These are phyloP conservation scores for Prionailurus viverrinus DNA, from an alignment of 2,113 vertebrate species.

Conservation along the genomic window DNA sequence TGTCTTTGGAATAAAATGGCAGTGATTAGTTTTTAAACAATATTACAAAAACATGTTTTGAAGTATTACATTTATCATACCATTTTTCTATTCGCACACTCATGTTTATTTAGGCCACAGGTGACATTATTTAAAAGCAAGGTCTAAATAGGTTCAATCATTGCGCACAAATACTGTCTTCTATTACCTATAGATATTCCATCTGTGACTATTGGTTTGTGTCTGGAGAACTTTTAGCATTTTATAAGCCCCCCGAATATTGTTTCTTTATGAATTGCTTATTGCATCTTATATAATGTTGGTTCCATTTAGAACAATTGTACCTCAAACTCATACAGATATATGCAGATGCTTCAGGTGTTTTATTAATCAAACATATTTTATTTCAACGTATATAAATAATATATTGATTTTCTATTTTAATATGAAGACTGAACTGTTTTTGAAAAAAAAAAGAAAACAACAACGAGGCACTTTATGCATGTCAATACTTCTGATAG, in stretches of 20 bases:
- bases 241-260: neutral
- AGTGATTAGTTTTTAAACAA: neutral
- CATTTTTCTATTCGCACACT: neutral
- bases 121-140: neutral
- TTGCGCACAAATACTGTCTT: neutral
- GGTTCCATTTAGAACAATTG: neutral
- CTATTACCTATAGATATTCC: neutral
- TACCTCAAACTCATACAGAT: neutral
- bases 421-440: neutral
- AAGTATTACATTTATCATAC: neutral
- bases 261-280: neutral
- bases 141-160: neutral
- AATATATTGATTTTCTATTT: neutral
- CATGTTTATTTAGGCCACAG: neutral
- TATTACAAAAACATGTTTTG: neutral
- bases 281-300: neutral
- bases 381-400: neutral
- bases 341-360: neutral
- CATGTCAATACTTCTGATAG: neutral
- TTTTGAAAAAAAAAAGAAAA: neutral
- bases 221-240: neutral
- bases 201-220: neutral
- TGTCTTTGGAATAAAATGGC: neutral
- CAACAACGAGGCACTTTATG: neutral
- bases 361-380: constrained; percentile 3